Conservation (phyloP, 2,888 invertebrate genomes). For the Tricholauxania praeusta region DNA sequence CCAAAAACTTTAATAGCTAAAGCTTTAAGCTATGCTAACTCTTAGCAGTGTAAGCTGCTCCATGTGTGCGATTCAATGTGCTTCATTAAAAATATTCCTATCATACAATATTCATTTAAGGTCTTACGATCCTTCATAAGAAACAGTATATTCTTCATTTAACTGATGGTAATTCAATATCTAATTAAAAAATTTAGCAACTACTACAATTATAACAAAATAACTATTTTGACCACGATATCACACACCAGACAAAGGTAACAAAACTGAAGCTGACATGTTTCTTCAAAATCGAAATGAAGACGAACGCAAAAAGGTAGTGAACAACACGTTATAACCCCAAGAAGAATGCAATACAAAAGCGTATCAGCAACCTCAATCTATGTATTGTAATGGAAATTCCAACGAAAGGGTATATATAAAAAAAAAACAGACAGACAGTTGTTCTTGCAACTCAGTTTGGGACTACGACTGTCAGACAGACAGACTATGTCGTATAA, state of each 20-base stretch:
- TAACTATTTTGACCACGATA: constrained; percentile 65
- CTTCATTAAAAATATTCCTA: no score
- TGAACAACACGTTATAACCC: constrained; percentile 43
- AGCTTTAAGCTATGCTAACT: no score
- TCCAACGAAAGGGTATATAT: neutral
- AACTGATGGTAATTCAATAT: constrained; percentile 42
- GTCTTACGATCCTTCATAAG: no score
- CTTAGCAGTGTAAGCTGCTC: no score
- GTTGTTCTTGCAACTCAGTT: neutral
- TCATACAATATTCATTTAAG: no score
- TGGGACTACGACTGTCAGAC: constrained; percentile 23
- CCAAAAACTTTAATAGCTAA: no score
- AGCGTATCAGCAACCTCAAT: constrained; percentile 60
- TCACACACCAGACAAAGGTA: constrained; percentile 62
- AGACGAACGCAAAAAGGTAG: constrained; percentile 35
- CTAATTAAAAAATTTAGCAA: constrained; percentile 46
- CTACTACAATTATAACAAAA: constrained; percentile 45
- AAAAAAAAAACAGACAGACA: constrained; percentile 12
- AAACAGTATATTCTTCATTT: neutral
- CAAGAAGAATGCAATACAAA: constrained; percentile 46
- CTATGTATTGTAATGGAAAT: constrained; percentile 52
- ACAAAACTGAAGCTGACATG: constrained; percentile 48
- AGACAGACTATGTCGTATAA: neutral
- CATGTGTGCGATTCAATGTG: no score
- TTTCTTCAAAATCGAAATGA: constrained; percentile 44